Evolutionary conservation across 2,113 vertebrate species (phyloP).

Genomic region (Morone chrysops): DNA sequence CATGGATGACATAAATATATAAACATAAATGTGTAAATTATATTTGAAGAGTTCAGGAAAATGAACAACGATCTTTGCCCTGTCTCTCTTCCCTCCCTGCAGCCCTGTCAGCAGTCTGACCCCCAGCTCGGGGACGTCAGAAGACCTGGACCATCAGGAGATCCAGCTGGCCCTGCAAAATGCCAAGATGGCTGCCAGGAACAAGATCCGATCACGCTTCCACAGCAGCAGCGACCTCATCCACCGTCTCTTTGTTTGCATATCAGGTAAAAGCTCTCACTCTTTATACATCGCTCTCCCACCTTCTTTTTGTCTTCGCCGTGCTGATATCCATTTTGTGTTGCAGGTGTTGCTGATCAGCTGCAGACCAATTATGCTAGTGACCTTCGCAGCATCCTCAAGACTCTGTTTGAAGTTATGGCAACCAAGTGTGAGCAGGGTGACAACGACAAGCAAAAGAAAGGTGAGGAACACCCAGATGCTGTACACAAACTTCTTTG

Average conservation of each 20-base stretch:
- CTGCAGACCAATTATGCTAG: constrained; percentile 99
- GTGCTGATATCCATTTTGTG: neutral
- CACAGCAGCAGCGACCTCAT: constrained; percentile 97
- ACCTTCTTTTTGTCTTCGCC: neutral
- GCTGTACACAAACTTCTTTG: neutral
- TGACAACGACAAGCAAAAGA: constrained; percentile 90
- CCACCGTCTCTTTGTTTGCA: constrained; percentile 98
- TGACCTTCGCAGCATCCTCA: constrained; percentile 96
- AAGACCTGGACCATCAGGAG: constrained; percentile 86
- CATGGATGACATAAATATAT: too few species aligned
- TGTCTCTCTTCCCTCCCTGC: constrained; percentile 5
- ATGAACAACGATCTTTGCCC: neutral
- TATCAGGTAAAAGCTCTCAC: constrained; percentile 88
- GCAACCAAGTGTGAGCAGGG: constrained; percentile 94
- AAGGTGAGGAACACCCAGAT: constrained; percentile 81
- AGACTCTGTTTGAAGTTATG: constrained; percentile 98
- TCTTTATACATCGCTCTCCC: neutral
- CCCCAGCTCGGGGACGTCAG: constrained; percentile 86
- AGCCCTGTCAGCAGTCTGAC: constrained; percentile 86
- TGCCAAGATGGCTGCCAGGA: constrained; percentile 87
- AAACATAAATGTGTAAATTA: constrained; percentile 13
- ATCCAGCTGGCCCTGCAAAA: constrained; percentile 86
- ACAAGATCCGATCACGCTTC: constrained; percentile 95
- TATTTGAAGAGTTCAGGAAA: constrained; percentile 1
- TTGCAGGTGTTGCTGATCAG: constrained; percentile 95